Base-by-base conservation (phyloP, 2,888 invertebrate genomes). In the Cyaniris semiargus region DNA sequence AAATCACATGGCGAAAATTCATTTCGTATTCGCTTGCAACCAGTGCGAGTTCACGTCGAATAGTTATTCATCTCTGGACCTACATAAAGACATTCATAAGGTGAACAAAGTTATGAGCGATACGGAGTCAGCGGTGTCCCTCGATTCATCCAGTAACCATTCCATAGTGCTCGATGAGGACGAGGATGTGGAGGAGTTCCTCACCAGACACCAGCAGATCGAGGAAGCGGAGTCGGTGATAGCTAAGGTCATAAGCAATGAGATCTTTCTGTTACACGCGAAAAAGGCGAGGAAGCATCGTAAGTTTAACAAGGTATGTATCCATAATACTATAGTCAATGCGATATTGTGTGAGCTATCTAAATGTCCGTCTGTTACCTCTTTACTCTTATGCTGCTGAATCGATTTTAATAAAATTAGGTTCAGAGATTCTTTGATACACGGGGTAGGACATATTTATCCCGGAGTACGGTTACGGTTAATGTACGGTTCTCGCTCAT, bases 241-340 rank as follows among this genome's bases (percentile, higher is more conserved):
- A 56, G 90, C 90, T 0, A 91, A 90, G 80, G 89, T 92, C 0
- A 88, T 91, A 84, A 86, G 89, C 0, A 90, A 88, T 78, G 86
- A 89, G 72, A 83, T 90, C 72, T 93, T 93, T 79, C 84, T 87
- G n/a, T 75, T 83, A 15, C 82, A 85, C 27, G 79, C 86, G 0
- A 86, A 86, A 77, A 82, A 80, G 78, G 84, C 83, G 3, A 84
- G 82, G 60, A 84, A 82, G 53, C 83, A 86, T 70, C 85, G 83
- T 76, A 86, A 81, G 76, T 87, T 83, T 80, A 87, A 86, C 79
- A 93, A 91, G 89, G 92, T 92, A 83, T 74, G 78, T 77, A 13
- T 21, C 13, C 53, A 18, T 53, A 53, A 44, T 44, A 44, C 10
- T 10, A 44, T 44, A 10, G 13, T 44, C 3, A 10, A 3, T 44